Percentiles rank a stretch among this genome's conserved stretches.
Conservation (phyloP, 2,888 invertebrate species). For the Pedicia rivosa region DNA sequence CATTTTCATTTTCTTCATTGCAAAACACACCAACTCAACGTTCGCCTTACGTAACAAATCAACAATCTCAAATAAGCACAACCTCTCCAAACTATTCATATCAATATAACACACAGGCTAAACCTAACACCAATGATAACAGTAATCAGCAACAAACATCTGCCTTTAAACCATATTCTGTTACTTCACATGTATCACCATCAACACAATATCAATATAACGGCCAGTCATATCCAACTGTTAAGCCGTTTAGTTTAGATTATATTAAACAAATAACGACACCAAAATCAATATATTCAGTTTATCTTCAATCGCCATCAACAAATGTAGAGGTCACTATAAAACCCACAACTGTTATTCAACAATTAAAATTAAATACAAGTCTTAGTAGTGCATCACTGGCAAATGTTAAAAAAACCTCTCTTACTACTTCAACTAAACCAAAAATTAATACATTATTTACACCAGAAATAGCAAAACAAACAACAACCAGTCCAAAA, state of each 20-base stretch:
- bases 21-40: background rate
- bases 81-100: background rate
- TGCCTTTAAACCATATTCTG: too few species aligned
- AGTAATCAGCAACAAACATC: too few species aligned
- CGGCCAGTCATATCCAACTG: background rate
- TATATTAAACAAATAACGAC: background rate
- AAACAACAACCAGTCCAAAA: conserved; percentile 6
- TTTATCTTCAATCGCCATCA: background rate
- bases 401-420: background rate
- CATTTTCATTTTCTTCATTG: too few species aligned
- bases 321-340: background rate
- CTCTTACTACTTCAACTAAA: background rate
- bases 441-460: background rate
- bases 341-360: too few species aligned
- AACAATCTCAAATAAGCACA: background rate
- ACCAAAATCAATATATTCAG: too few species aligned
- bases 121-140: background rate
- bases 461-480: conserved; percentile 7
- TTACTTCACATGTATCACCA: too few species aligned
- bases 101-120: background rate
- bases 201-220: background rate
- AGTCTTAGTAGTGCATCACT: too few species aligned
- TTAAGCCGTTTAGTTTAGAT: background rate
- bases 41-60: background rate
- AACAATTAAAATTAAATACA: too few species aligned